Base-by-base conservation (phyloP, 1,140 invertebrate genomes). In the Tribolium madens region DNA sequence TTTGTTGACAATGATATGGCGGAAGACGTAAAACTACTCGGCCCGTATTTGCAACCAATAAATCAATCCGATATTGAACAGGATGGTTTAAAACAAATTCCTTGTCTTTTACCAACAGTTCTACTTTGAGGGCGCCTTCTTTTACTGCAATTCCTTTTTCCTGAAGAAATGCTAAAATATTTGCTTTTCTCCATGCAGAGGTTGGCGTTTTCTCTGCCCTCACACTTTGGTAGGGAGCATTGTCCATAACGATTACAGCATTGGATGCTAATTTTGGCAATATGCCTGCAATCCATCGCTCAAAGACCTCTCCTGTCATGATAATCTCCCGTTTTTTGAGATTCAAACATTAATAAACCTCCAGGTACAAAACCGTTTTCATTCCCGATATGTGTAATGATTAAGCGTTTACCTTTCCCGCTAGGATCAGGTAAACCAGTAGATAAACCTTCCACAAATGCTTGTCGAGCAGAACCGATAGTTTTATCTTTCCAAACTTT, bases 231-330 rank as follows among this genome's bases (percentile, higher is more conserved):
- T 76, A 82, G 12, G 76, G 13, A 1, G 73, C 69, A 17, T 77
- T 80, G n/a, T 79, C 81, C 1, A 79, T 46, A 18, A 82, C 75
- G 7, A 82, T 76, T 60, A 80, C 52, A 14, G 75, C 75, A 76
- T 70, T 76, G 3, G 36, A 21, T 12, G 36, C 13, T 21, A 76
- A 26, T 15, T 47, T 15, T 12, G n/a, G 13, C 42, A 76, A 72
- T 17, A 76, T 71, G 33, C 12, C 12, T 10, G 26, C 14, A 57
- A 76, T 60, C 69, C 69, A 76, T 50, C 47, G n/a, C 60, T 76
- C 75, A 95, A 94, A 84, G 3, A 46, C 18, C 48, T 42, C 33
- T 12, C 3, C 68, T 17, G 13, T 53, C 64, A 76, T 71, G 80
- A 42, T 81, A 84, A 60, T 82, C 78, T 12, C 76, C 75, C 0